Base-by-base conservation (phyloP, 2,888 invertebrate genomes). In the Entomobrya proxima region DNA sequence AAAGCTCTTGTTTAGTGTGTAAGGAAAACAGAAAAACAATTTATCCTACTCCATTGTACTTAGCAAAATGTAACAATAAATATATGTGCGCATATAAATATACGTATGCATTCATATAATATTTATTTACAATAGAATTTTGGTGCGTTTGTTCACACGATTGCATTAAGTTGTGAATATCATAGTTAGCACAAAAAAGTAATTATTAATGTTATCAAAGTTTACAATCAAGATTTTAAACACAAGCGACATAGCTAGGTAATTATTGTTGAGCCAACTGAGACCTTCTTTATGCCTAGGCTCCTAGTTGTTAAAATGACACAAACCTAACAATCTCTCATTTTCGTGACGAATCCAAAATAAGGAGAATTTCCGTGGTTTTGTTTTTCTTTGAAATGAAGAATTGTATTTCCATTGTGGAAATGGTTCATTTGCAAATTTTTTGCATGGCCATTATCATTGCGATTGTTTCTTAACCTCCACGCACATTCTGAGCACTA, bases 401-500 rank as follows among this genome's bases (percentile, higher is more conserved):
- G 47, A 74, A 32, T 50, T 18, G 27, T 52, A 21, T 52, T 74
- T 74, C 52, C 74, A 52, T 52, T 74, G 74, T 74, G 52, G 74
- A 52, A 74, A 74, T 77, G 35, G 78, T 67, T 79, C 78, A 79
- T 79, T 79, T 79, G 78, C 78, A 24, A 79, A 64, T 67, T 50
- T 79, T 79, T 32, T 35, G 44, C 44, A 77, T n/a, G 44, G 40
- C 47, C 21, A 50, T 52, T 75, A 5, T 52, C 50, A 30, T 35
- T 52, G 18, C 52, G 35, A 52, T 75, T 75, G 50, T 52, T 75
- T 50, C 15, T 35, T 52, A 75, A 75, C 75, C 75, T 75, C 75
- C 75, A 75, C 75, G 30, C 15, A 67, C 18, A 35, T 18, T 64
- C 61, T 1, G 9, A 30, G 15, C 30, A 27, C 27, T 15, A 52